phyloP scores from a whole-genome alignment of 1,140 invertebrate species.

The Trichonephila clavata region DNA sequence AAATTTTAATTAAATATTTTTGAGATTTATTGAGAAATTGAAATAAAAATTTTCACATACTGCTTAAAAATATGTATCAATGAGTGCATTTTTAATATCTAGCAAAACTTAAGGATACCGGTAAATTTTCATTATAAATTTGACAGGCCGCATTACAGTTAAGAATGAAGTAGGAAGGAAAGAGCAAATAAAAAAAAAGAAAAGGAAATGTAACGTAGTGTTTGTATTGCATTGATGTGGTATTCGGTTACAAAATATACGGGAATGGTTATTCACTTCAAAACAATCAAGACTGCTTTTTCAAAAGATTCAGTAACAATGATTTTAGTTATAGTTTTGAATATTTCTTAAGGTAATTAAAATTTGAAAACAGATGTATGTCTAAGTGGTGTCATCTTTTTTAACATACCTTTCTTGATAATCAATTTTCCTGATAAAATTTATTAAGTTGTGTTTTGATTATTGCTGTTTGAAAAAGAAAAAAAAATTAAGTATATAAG shows the following conservation, averaged over 20 bases:
- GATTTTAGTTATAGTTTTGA: neutral
- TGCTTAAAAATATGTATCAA: no score
- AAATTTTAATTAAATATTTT: no score
- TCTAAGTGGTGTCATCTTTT: neutral
- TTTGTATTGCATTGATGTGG: conserved; percentile 18
- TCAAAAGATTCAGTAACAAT: neutral
- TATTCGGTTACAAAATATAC: neutral
- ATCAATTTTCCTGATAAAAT: conserved; percentile 17
- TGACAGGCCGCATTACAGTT: conserved; percentile 11
- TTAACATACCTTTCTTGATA: neutral
- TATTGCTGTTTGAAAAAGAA: no score
- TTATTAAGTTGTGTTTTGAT: neutral
- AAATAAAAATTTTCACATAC: no score
- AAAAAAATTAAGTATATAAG: no score
- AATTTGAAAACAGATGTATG: neutral
- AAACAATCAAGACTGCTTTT: neutral
- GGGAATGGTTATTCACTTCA: neutral
- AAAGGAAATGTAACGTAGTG: conserved; percentile 18
- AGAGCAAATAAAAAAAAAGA: conserved; percentile 34
- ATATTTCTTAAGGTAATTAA: conserved; percentile 5
- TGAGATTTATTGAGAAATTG: no score
- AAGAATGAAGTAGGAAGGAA: conserved; percentile 11
- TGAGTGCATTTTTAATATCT: no score
- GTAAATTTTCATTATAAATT: neutral
- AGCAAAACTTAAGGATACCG: neutral